Conservation (phyloP, 2,888 invertebrate genomes). For the Hemistola chrysoprasaria region DNA sequence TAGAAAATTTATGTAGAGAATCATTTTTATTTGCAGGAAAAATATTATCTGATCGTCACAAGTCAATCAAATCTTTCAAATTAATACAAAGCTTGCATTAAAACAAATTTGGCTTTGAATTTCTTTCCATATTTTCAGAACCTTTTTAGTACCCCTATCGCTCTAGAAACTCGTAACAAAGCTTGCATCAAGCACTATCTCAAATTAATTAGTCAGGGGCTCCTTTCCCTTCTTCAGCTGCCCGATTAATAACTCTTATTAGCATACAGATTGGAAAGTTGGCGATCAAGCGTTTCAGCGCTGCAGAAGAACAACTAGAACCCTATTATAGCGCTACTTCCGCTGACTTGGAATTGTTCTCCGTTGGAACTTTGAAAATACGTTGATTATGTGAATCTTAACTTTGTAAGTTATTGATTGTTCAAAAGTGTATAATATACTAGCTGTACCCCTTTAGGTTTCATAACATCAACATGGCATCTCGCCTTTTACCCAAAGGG, state of each 20-base stretch:
- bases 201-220: constrained; percentile 44
- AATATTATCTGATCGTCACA: too few species aligned
- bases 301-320: constrained; percentile 24
- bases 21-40: too few species aligned
- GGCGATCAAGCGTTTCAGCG: constrained; percentile 37
- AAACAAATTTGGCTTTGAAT: too few species aligned
- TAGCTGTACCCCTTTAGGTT: too few species aligned
- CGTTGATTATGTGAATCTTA: constrained; percentile 4
- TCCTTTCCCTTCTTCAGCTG: constrained; percentile 7
- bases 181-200: constrained; percentile 38
- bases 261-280: constrained; percentile 74
- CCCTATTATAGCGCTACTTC: constrained; percentile 21
- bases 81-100: too few species aligned
- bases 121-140: too few species aligned
- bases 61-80: too few species aligned
- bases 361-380: constrained; percentile 9
- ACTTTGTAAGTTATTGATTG: background rate
- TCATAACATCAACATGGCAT: too few species aligned
- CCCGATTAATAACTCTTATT: constrained; percentile 57
- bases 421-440: constrained; percentile 1
- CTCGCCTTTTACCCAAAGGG: too few species aligned
- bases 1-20: too few species aligned
- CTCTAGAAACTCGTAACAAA: background rate
- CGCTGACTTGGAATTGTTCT: constrained; percentile 23
- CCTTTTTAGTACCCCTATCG: too few species aligned